A percentile compares a stretch with the other conserved stretches of the same genome.
Conservation (phyloP, 2,888 invertebrate genomes). For the Drosophila bunnanda region DNA sequence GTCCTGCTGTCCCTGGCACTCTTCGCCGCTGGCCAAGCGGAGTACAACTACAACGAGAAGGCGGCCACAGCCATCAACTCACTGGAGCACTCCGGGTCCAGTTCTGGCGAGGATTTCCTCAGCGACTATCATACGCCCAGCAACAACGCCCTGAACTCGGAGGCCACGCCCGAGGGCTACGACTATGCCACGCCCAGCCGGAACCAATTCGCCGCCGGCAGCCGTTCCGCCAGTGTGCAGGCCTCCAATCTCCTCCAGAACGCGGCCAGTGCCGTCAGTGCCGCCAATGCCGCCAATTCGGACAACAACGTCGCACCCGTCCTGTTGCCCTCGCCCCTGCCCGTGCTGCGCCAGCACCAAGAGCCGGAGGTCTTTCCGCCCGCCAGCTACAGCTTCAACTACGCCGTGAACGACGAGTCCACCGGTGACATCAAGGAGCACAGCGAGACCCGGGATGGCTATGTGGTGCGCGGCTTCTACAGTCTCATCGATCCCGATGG, state of each 20-base stretch:
- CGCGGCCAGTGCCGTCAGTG: conserved; percentile 37
- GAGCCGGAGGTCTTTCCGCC: conserved; percentile 67
- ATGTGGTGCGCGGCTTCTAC: conserved; percentile 86
- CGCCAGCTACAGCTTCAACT: conserved; percentile 83
- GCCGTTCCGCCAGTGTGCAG: conserved; percentile 25
- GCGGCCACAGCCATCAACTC: conserved; percentile 42
- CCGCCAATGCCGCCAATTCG: conserved; percentile 16
- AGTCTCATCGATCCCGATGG: conserved; percentile 86
- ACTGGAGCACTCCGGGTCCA: conserved; percentile 41
- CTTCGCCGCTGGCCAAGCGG: conserved; percentile 41
- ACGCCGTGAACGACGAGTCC: conserved; percentile 84
- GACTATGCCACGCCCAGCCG: conserved; percentile 50
- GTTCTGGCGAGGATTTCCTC: conserved; percentile 63
- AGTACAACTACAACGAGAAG: conserved; percentile 57
- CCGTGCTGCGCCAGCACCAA: conserved; percentile 42
- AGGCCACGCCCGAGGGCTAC: conserved; percentile 66
- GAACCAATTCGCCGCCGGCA: conserved; percentile 41
- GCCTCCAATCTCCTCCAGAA: conserved; percentile 47
- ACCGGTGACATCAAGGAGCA: conserved; percentile 86
- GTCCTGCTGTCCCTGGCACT: conserved; percentile 53
- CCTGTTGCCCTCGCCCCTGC: conserved; percentile 41
- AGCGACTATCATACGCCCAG: conserved; percentile 52
- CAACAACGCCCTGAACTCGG: conserved; percentile 60
- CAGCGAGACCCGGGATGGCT: conserved; percentile 85
- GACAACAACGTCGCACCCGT: conserved; percentile 1